Percentiles rank a stretch among this genome's conserved stretches.
phyloP scores from a whole-genome alignment of 2,113 vertebrate species.

The Zingel zingel region DNA sequence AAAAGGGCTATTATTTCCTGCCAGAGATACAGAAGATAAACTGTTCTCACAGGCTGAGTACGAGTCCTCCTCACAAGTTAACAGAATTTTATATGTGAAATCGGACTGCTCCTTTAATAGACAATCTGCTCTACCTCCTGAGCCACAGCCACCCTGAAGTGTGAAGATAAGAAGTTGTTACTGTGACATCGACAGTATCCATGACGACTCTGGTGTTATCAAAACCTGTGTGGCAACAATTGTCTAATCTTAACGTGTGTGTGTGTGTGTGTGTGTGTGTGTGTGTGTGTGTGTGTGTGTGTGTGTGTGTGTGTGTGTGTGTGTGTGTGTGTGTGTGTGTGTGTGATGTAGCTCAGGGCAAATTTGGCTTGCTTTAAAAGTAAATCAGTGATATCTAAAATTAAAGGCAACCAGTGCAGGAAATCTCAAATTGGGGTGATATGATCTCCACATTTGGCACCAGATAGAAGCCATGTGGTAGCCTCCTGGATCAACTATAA shows the following conservation, averaged over 20 bases:
- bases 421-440: slow-evolving; percentile 13
- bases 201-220: neutral
- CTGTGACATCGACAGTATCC: slow-evolving; percentile 21
- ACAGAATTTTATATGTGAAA: neutral
- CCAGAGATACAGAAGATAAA: too few species aligned
- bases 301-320: neutral
- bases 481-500: slow-evolving; percentile 1
- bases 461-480: neutral
- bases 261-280: neutral
- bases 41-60: neutral
- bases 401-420: slow-evolving; percentile 17
- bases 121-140: neutral
- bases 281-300: neutral
- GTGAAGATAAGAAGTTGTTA: slow-evolving; percentile 6
- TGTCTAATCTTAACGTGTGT: neutral
- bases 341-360: neutral
- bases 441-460: slow-evolving; percentile 22
- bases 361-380: slow-evolving; percentile 2
- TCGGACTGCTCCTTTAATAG: neutral
- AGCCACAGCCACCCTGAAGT: slow-evolving; percentile 2
- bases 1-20: neutral
- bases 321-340: neutral
- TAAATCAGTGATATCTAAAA: slow-evolving; percentile 18
- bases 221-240: neutral
- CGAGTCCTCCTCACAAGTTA: neutral